Percentiles rank a stretch among this genome's conserved stretches.
Conservation (phyloP, 2,888 invertebrate genomes). For the Tortrix viridana region DNA sequence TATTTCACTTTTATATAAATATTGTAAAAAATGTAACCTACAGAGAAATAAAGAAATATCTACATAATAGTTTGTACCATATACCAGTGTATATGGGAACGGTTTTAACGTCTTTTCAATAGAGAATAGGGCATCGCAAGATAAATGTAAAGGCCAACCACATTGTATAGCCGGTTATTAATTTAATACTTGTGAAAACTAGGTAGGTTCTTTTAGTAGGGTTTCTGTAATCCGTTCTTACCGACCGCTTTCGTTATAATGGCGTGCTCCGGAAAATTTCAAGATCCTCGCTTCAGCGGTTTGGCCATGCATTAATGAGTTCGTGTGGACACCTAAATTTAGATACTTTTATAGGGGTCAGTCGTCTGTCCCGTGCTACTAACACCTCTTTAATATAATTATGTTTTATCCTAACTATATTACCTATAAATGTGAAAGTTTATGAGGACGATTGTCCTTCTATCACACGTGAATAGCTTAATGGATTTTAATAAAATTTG, state of each 20-base stretch:
- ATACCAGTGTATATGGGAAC: too few species aligned
- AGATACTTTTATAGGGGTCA: neutral
- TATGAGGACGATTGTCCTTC: too few species aligned
- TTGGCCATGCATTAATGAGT: constrained; percentile 32
- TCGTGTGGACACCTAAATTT: constrained; percentile 16
- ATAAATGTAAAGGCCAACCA: neutral
- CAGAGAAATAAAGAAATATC: too few species aligned
- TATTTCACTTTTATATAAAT: too few species aligned
- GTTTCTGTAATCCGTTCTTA: constrained; percentile 29
- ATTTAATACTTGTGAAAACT: neutral
- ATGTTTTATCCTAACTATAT: too few species aligned
- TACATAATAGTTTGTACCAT: too few species aligned
- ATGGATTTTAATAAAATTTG: neutral
- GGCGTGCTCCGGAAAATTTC: constrained; percentile 21
- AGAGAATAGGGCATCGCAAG: neutral
- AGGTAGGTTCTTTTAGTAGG: constrained; percentile 9
- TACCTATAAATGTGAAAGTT: too few species aligned
- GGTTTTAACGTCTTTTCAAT: neutral
- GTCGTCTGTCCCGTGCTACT: neutral
- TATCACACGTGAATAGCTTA: too few species aligned
- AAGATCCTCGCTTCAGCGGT: constrained; percentile 21
- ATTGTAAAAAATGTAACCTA: too few species aligned
- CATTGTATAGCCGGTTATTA: constrained; percentile 14
- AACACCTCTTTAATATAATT: too few species aligned
- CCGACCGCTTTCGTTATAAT: constrained; percentile 26